phyloP scores from a whole-genome alignment of 2,888 invertebrate genomes.

The Poecilus cupreus region DNA sequence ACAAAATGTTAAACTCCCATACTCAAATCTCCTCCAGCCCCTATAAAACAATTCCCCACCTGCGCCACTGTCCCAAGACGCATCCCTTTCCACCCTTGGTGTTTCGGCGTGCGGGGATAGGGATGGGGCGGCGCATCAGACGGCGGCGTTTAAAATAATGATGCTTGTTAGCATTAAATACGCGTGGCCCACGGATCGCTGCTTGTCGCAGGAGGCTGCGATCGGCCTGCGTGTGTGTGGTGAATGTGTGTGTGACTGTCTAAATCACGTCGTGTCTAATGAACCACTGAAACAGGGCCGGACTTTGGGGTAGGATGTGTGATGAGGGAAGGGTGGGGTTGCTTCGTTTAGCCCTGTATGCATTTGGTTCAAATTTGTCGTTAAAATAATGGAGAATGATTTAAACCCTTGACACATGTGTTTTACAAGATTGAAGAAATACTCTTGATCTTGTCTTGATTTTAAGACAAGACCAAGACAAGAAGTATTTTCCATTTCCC shows the following conservation, averaged over 20 bases:
- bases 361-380: too few relatives aligned
- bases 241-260: neutral
- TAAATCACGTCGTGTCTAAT: constrained; percentile 66
- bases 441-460: too few relatives aligned
- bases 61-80: neutral
- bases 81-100: neutral
- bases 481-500: too few relatives aligned
- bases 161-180: constrained; percentile 68
- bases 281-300: constrained; percentile 65
- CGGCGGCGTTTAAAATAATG: constrained; percentile 67
- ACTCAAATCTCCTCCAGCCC: too few relatives aligned
- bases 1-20: too few relatives aligned
- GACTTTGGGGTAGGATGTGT: constrained; percentile 38
- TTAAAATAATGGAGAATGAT: too few relatives aligned
- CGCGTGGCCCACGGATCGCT: constrained; percentile 61
- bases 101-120: neutral
- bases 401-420: too few relatives aligned
- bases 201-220: constrained; percentile 67
- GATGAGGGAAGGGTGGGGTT: too few relatives aligned
- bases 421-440: too few relatives aligned
- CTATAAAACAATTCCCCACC: neutral
- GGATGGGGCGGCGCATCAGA: constrained; percentile 35
- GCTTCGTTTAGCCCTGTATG: too few relatives aligned
- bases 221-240: constrained; percentile 63
- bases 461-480: too few relatives aligned